phyloP scores from a whole-genome alignment of 2,113 vertebrate genomes.

The Paratilapia polleni region DNA sequence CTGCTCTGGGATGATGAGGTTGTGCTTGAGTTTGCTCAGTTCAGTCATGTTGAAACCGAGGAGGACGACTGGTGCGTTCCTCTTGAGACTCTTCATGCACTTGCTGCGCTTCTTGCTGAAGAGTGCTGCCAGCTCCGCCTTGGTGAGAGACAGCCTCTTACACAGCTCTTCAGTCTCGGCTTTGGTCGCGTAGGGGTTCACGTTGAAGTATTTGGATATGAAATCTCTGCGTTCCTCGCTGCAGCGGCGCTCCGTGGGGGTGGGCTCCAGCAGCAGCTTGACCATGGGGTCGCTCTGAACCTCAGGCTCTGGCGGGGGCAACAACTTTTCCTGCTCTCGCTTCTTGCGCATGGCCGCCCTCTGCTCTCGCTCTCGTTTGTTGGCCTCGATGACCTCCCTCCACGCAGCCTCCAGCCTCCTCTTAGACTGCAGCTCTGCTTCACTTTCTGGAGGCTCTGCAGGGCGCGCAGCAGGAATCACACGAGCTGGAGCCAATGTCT shows the following conservation, averaged over 20 bases:
- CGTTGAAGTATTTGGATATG: constrained; percentile 90
- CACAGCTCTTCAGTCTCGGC: constrained; percentile 87
- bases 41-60: constrained; percentile 94
- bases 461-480: background rate
- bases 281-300: constrained; percentile 59
- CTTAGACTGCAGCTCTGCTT: constrained; percentile 71
- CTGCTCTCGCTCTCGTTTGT: constrained; percentile 76
- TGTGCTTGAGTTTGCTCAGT: constrained; percentile 89
- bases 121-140: constrained; percentile 86
- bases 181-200: constrained; percentile 88
- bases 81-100: constrained; percentile 89
- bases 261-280: constrained; percentile 85
- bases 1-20: constrained; percentile 76
- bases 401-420: constrained; percentile 76
- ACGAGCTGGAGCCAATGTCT: constrained; percentile 33
- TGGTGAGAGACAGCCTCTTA: constrained; percentile 82
- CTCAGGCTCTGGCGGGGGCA: constrained; percentile 51
- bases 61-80: constrained; percentile 81
- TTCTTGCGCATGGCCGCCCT: constrained; percentile 82
- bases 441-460: background rate
- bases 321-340: constrained; percentile 72
- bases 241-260: constrained; percentile 71
- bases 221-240: constrained; percentile 88
- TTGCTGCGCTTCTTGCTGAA: constrained; percentile 87
- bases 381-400: constrained; percentile 76